phyloP scores from a whole-genome alignment of 2,797 vertebrate genomes.

The Pantherophis vulpinus region DNA sequence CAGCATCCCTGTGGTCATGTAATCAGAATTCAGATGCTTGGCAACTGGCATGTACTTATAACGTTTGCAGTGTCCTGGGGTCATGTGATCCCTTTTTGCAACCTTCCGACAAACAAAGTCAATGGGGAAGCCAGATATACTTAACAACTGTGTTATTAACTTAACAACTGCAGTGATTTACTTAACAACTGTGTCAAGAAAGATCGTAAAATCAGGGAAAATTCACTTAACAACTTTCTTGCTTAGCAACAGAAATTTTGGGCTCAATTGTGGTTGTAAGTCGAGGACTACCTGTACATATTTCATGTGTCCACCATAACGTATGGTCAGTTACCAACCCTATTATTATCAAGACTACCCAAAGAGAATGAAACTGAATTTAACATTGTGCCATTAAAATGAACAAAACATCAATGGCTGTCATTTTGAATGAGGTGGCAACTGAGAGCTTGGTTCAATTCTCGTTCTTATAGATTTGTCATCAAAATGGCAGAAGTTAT shows the following conservation, averaged over 20 bases:
- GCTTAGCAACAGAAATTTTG: not conserved
- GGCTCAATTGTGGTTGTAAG: not conserved
- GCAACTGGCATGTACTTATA: not conserved
- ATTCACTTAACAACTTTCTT: not conserved
- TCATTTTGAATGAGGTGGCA: not conserved
- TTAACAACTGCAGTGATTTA: not conserved
- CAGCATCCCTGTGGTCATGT: not conserved
- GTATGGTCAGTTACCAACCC: not conserved
- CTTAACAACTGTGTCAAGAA: not conserved
- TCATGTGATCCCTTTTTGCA: not conserved
- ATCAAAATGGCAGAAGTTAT: not conserved
- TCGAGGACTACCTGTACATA: not conserved
- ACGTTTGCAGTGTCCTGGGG: not conserved
- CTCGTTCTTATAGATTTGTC: not conserved
- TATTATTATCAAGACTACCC: not conserved
- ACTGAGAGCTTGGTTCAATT: not conserved
- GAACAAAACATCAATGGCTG: not conserved
- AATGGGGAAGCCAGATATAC: not conserved
- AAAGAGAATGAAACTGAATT: not conserved
- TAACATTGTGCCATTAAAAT: not conserved
- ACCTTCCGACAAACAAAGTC: not conserved
- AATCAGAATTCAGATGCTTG: not conserved
- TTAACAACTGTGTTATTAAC: not conserved
- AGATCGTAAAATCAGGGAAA: not conserved
- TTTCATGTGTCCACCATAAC: rapidly evolving